phyloP scores from a whole-genome alignment of 2,888 invertebrate species.

The Diarsia mendica region DNA sequence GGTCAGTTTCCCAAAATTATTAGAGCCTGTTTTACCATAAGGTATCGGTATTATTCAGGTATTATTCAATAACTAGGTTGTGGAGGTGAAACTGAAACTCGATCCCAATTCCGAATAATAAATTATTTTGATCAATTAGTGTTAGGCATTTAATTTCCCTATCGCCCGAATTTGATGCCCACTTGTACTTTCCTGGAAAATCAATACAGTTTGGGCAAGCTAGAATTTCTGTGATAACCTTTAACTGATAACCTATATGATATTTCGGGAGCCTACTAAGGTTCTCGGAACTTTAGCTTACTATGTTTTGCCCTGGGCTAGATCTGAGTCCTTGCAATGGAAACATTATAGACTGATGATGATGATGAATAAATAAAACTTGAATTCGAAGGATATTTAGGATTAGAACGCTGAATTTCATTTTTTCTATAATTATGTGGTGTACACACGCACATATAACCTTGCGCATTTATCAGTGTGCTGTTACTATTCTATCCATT shows the following conservation, averaged over 20 bases:
- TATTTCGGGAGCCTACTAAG: not conserved
- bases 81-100: too few species aligned
- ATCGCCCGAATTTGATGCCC: not conserved
- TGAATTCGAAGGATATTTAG: too few species aligned
- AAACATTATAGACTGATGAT: too few species aligned
- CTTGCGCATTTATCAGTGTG: not conserved
- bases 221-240: not conserved
- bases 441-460: too few species aligned
- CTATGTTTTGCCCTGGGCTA: not conserved
- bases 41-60: too few species aligned
- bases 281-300: not conserved
- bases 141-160: not conserved
- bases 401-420: too few species aligned
- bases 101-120: not conserved
- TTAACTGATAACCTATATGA: not conserved
- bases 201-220: not conserved
- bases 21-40: too few species aligned
- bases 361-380: too few species aligned
- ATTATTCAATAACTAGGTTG: too few species aligned
- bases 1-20: too few species aligned
- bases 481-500: conserved; percentile 3
- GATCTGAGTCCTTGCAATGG: too few species aligned
- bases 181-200: not conserved
- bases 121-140: not conserved
- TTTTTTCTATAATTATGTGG: not conserved